phyloP scores from a whole-genome alignment of 1,140 invertebrate species.

The Cydia strobilella region DNA sequence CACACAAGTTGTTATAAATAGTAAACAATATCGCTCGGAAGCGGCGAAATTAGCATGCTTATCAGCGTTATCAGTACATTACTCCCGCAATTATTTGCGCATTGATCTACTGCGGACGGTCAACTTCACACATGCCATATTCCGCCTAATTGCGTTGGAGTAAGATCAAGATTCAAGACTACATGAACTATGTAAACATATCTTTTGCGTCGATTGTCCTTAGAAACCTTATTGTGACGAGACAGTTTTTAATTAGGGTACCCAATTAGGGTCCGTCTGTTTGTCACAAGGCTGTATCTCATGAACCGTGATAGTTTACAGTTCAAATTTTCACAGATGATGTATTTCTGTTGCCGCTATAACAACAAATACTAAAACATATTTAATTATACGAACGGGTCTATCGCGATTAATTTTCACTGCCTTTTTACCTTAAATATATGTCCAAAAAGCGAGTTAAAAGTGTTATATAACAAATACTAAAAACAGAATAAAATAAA shows the following conservation, averaged over 20 bases:
- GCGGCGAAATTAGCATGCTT: slow-evolving; percentile 21
- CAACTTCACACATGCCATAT: neutral
- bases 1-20: slow-evolving; percentile 11
- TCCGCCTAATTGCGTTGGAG: neutral
- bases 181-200: neutral
- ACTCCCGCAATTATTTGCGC: slow-evolving; percentile 16
- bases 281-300: too few relatives aligned
- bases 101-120: neutral
- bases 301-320: too few relatives aligned
- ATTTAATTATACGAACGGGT: too few relatives aligned
- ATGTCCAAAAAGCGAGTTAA: too few relatives aligned
- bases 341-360: too few relatives aligned
- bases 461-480: too few relatives aligned
- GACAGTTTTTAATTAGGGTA: neutral
- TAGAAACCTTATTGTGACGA: neutral
- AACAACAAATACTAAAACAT: too few relatives aligned
- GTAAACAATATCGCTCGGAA: slow-evolving; percentile 13
- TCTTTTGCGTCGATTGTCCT: neutral
- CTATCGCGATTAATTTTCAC: too few relatives aligned
- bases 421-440: too few relatives aligned
- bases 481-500: too few relatives aligned
- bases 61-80: slow-evolving; percentile 29
- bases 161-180: neutral
- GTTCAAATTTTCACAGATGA: too few relatives aligned
- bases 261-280: too few relatives aligned